Percentiles rank a stretch among this genome's conserved stretches.
These are phyloP conservation scores for Dermolepida albohirtum DNA, from an alignment of 2,888 invertebrate species.

Conservation along the genomic window DNA sequence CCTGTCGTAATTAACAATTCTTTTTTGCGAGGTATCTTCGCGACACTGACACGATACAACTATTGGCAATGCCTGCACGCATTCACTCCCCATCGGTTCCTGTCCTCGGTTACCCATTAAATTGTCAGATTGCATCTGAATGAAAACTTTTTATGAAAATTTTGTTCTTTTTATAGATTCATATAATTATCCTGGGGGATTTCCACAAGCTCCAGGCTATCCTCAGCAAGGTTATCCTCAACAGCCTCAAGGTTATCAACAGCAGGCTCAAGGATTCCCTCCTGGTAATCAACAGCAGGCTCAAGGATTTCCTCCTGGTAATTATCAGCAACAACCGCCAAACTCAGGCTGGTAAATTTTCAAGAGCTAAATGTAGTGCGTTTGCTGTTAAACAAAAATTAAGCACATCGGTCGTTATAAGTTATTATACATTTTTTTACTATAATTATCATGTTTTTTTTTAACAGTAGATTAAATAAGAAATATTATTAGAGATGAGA, in stretches of 20 bases:
- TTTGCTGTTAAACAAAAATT: too few relatives aligned
- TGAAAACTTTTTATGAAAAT: too few relatives aligned
- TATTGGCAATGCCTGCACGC: too few relatives aligned
- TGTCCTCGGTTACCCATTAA: too few relatives aligned
- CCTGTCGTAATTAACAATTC: too few relatives aligned
- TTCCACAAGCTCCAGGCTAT: slow-evolving; percentile 66
- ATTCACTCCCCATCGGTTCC: too few relatives aligned
- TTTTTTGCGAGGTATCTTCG: too few relatives aligned
- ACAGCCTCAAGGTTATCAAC: slow-evolving; percentile 49
- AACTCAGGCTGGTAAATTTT: slow-evolving; percentile 62
- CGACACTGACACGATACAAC: too few relatives aligned
- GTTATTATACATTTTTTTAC: background rate
- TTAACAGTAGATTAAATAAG: too few relatives aligned
- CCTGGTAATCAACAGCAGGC: slow-evolving; percentile 54
- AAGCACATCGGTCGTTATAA: background rate
- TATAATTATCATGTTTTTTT: too few relatives aligned
- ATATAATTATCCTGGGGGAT: slow-evolving; percentile 70
- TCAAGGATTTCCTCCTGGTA: slow-evolving; percentile 54
- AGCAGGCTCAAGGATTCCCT: slow-evolving; percentile 54
- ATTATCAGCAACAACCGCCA: slow-evolving; percentile 55
- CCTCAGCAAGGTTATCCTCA: slow-evolving; percentile 53
- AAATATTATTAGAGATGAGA: background rate
- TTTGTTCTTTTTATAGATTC: slow-evolving; percentile 60
- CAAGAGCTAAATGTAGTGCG: background rate
- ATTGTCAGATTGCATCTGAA: too few relatives aligned